Evolutionary conservation across 2,888 invertebrate genomes (phyloP), one percentile per base, ranked within the genome.

Genomic region (Petrolisthes cinctipes): DNA sequence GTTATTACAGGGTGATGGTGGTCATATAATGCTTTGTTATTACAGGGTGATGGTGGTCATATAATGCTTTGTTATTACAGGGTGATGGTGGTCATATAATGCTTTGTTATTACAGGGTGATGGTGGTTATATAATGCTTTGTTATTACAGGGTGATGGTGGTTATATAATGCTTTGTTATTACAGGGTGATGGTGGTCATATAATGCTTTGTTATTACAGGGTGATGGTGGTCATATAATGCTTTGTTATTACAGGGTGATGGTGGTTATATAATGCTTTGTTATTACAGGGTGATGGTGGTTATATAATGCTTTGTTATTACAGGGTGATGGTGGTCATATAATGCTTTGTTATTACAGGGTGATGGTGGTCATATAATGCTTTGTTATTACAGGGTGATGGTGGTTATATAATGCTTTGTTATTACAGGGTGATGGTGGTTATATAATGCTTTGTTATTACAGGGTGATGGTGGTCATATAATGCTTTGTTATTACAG

Each of bases 71-170:
- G n/a, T 71, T n/a, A n/a, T 9, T 11, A 20, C 87, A 89, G 89
- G 89, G 89, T 73, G 89, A 89, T 54, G 89, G 89, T 68, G 89
- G 89, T n/a, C n/a, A n/a, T n/a, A n/a, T n/a, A n/a, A n/a, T n/a
- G n/a, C n/a, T n/a, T n/a, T n/a, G n/a, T 71, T n/a, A n/a, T 9
- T 11, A 20, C 87, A 89, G 89, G 89, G 89, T 73, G 89, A 89
- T 54, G 89, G 89, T 68, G 89, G 89, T n/a, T n/a, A n/a, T n/a
- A n/a, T n/a, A n/a, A n/a, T n/a, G n/a, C n/a, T n/a, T n/a, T n/a
- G n/a, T 71, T n/a, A n/a, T 9, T 11, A 20, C 87, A 89, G 89
- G 89, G 89, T 73, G 89, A 89, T 54, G 89, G 89, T 68, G 89
- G 89, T n/a, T n/a, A n/a, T n/a, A n/a, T n/a, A n/a, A n/a, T n/a